Base-by-base conservation (phyloP, 1,140 invertebrate genomes). In the Cepaea nemoralis region DNA sequence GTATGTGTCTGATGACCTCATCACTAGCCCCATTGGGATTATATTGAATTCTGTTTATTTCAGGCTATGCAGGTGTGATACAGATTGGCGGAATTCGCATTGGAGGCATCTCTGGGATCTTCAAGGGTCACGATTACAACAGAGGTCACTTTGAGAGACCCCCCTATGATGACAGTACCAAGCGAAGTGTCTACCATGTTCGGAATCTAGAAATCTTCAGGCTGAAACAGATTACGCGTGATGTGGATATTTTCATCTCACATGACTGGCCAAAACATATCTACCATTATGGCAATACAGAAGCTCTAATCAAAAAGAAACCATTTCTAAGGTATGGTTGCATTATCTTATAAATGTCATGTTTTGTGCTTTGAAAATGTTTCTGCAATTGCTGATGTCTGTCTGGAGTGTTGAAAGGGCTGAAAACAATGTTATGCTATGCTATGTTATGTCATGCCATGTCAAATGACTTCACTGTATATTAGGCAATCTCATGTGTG, bases 191-290 rank as follows among this genome's bases (percentile, higher is more conserved):
- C 22, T 99, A 99, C 92, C 98, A 99, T 92, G 94, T 97, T 27
- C 93, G 98, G 83, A 96, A 97, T 89, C 88, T 99, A 73, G 98
- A 99, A 91, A 94, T 98, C 35, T 96, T 95, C 91, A 91, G 95
- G 85, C 88, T 96, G 31, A 95, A 95, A 90, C 95, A 95, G 91
- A 93, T 92, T 39, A 82, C 83, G 37, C 80, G 94, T 27, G 93
- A 94, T 59, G 91, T 99, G 40, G 95, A 99, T 92, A 95, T 99
- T 55, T 95, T 98, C 90, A 88, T 99, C 78, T 97, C 97, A 24
- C 98, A 99, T 92, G 98, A 99, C 90, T 99, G 98, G 98, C 98
- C 98, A 10, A 92, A 93, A 80, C 96, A 96, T 1, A 94, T 99
- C 82, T 95, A 96, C 82, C 93, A 97, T 81, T 95, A 95, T 93